A percentile compares a stretch with the other conserved stretches of the same genome.
Evolutionary conservation across 2,113 vertebrate species (phyloP).

Genomic region (Scolopax mira): DNA sequence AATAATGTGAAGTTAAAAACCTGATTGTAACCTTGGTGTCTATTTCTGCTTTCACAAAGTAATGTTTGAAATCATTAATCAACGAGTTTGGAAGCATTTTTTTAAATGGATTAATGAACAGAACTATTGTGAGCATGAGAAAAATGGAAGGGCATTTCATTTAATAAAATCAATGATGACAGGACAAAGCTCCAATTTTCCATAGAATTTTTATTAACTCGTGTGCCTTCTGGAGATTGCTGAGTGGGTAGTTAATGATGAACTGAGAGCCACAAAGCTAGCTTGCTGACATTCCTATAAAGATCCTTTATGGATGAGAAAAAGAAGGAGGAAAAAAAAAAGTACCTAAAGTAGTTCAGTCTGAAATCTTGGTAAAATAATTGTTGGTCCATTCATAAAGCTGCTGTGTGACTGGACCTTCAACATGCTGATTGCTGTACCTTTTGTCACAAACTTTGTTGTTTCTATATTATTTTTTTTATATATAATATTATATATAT

Average conservation of each 20-base stretch:
- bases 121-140: not conserved
- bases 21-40: not conserved
- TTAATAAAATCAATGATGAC: not conserved
- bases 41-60: slow-evolving; percentile 2
- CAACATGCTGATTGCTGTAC: not conserved
- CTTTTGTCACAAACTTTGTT: not conserved
- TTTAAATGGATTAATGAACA: not conserved
- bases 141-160: not conserved
- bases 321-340: not conserved
- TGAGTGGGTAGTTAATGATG: not conserved
- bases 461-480: too few species aligned
- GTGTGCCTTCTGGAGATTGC: not conserved
- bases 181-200: not conserved
- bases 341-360: not conserved
- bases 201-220: not conserved
- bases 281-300: not conserved
- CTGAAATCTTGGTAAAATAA: not conserved
- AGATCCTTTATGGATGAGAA: not conserved
- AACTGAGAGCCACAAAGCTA: not conserved
- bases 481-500: too few species aligned
- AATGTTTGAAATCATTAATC: not conserved
- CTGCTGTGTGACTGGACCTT: not conserved
- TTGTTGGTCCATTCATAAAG: not conserved
- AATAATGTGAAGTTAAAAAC: not conserved
- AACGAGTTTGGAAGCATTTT: not conserved